Evolutionary conservation across 2,113 vertebrate genomes (phyloP).

Genomic region (Callionymus lyra): DNA sequence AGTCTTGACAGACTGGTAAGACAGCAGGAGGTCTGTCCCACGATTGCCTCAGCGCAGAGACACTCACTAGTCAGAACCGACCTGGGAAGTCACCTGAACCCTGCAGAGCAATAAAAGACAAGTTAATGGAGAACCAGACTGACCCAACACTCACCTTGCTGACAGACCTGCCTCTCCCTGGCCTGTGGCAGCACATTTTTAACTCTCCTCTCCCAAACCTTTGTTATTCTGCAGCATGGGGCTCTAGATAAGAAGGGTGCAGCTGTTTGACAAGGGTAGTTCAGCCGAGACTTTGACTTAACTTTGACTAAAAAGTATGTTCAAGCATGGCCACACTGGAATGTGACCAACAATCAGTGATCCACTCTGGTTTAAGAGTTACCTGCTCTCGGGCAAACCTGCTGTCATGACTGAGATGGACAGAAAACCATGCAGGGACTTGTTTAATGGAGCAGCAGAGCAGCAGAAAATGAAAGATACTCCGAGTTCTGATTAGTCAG

Average conservation of each 20-base stretch:
- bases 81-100: slow-evolving; percentile 1
- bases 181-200: slow-evolving; percentile 8
- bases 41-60: background rate
- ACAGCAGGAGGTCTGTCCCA: background rate
- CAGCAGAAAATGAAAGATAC: no score
- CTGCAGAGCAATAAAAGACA: slow-evolving; percentile 24
- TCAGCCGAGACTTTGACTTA: background rate
- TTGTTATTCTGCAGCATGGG: no score
- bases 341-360: slow-evolving; percentile 23
- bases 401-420: no score
- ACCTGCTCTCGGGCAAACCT: no score
- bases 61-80: background rate
- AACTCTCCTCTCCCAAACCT: no score
- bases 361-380: no score
- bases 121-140: slow-evolving; percentile 51
- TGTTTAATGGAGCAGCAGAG: slow-evolving; percentile 4
- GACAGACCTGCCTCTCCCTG: slow-evolving; percentile 23
- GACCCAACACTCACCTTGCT: slow-evolving; percentile 9
- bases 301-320: no score
- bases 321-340: slow-evolving; percentile 39
- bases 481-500: no score
- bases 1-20: slow-evolving; percentile 37
- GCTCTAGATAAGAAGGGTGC: no score
- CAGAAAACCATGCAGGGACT: slow-evolving; percentile 35
- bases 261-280: slow-evolving; percentile 19